These are phyloP conservation scores for Drosophila ogumai DNA, from an alignment of 1,140 invertebrate genomes.

Conservation along the genomic window DNA sequence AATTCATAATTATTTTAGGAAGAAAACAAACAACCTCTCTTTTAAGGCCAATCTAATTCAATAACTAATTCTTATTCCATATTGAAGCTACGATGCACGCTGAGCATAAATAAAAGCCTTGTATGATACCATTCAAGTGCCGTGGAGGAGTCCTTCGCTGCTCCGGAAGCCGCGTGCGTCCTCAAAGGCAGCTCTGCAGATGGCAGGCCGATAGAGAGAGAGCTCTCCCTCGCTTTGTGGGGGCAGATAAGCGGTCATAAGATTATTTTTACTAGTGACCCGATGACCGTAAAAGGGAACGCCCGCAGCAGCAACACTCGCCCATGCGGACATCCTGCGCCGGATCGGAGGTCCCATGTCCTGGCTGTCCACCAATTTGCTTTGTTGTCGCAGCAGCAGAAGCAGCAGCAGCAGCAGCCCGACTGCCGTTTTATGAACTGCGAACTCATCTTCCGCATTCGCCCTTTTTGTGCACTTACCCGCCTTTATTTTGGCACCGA, in stretches of 20 bases:
- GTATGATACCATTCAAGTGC: background rate
- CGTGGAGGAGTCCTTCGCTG: conserved; percentile 20
- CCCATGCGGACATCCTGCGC: conserved; percentile 49
- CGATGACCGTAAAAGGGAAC: conserved; percentile 55
- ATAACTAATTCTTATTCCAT: conserved; percentile 5
- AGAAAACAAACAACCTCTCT: background rate
- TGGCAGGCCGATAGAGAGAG: conserved; percentile 13
- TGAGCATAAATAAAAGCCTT: background rate
- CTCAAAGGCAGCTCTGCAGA: conserved; percentile 18
- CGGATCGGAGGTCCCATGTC: conserved; percentile 9
- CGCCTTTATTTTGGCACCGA: conserved; percentile 20
- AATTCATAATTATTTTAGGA: background rate
- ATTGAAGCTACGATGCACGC: background rate
- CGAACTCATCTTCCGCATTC: conserved; percentile 46
- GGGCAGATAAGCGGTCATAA: conserved; percentile 52
- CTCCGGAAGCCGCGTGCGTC: background rate
- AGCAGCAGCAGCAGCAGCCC: conserved; percentile 7
- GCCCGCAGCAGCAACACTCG: conserved; percentile 41
- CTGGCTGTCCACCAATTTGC: conserved; percentile 57
- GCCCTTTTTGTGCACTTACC: conserved; percentile 27
- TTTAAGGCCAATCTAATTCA: background rate
- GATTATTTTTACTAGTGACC: conserved; percentile 54
- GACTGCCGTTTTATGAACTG: conserved; percentile 55
- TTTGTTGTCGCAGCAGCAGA: conserved; percentile 44
- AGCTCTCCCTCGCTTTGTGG: conserved; percentile 13